phyloP scores from a whole-genome alignment of 2,113 vertebrate genomes.

The Ptilorrhoa leucosticta region DNA sequence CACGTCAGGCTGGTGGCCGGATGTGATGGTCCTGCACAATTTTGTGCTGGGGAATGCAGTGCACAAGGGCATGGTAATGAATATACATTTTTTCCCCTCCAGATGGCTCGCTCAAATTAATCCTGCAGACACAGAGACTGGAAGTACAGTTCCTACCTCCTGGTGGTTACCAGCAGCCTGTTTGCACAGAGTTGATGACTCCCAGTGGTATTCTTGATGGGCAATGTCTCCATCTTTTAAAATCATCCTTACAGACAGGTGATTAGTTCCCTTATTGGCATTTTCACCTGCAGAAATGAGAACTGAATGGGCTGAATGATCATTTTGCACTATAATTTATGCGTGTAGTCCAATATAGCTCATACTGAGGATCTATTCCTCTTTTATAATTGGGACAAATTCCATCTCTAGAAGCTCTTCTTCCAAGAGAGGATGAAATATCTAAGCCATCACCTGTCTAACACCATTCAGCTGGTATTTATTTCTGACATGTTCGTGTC shows the following conservation, averaged over 20 bases:
- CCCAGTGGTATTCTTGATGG: not conserved
- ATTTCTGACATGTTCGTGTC: constrained; percentile 11
- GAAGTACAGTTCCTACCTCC: not conserved
- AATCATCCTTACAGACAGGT: constrained; percentile 1
- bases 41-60: not conserved
- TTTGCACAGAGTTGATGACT: not conserved
- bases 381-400: constrained; percentile 22
- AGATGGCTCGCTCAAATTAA: not conserved
- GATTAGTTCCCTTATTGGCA: constrained; percentile 10
- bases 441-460: constrained; percentile 28
- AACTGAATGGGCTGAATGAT: not conserved
- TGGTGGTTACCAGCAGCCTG: not conserved
- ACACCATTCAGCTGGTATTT: constrained; percentile 27
- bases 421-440: constrained; percentile 22
- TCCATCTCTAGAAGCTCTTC: not conserved
- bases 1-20: not conserved
- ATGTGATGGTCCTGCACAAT: not conserved
- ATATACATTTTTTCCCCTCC: not conserved
- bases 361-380: not conserved
- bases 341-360: constrained; percentile 12
- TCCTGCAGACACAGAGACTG: not conserved
- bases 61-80: not conserved
- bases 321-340: constrained; percentile 22
- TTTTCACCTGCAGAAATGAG: constrained; percentile 22
- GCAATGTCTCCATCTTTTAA: constrained; percentile 1